Evolutionary conservation across 2,888 invertebrate species (phyloP), one percentile per base, ranked within the genome.

Genomic region (Cephus rjabovi): DNA sequence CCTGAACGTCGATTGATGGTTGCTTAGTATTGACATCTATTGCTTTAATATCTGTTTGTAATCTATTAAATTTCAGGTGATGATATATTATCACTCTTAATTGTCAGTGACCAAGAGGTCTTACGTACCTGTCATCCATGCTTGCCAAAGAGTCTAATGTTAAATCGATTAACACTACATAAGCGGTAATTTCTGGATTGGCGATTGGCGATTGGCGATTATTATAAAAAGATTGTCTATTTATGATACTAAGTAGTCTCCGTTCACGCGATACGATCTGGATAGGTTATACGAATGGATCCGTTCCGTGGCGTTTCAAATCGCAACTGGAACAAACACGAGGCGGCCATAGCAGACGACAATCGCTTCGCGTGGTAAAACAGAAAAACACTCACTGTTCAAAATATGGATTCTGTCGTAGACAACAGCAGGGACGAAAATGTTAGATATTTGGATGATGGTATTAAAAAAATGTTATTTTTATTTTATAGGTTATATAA

Each of bases 1-100:
- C 93, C 81, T 94, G 23, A 56, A 56, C 9, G 23, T 56, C 23
- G 15, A 2, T 85, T 11, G 56, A 23, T 56, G 23, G 23, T 9
- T 23, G 23, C 9, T 56, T 23, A 23, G 23, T 9, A 2, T 23
- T 56, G 23, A 0, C 56, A 56, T 56, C 56, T 1, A 9, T 9
- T 56, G 56, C 23, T 56, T 9, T 23, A 56, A 56, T 56, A 9
- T 23, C 56, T 9, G 0, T 56, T 56, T 56, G 23, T 56, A 56
- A 23, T 23, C 56, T 56, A 9, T 56, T 23, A 3, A 56, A 56
- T 23, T 9, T 23, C 23, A 56, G 40, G 6, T 40, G 6, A 6
- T 56, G 56, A 23, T 56, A 23, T 6, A 23, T 56, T 56, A 56
- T 56, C 56, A 23, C 23, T 23, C 23, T 23, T 56, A 56, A 56